Evolutionary conservation across 2,113 vertebrate genomes (phyloP), one percentile per base, ranked within the genome.

Genomic region (Phaethon lepturus): DNA sequence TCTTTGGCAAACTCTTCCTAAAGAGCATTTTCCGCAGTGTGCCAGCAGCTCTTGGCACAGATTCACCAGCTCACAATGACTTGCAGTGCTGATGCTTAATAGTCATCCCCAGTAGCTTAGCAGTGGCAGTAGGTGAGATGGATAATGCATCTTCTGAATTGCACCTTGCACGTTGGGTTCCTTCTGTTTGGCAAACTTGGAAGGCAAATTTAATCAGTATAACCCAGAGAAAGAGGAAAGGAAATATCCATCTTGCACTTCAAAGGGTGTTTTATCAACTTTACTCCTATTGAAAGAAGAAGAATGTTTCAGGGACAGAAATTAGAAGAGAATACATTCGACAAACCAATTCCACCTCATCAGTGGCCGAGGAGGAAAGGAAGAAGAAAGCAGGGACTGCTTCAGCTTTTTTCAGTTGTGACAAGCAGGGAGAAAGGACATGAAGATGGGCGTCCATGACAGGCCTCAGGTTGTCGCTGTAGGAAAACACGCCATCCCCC

Each of bases 11-110:
- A 95, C 64, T 86, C 86, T 88, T 94, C 85, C 69, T 78, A 35
- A 91, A 85, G 86, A 97, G 90, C 62, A 22, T 94, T 91, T 89
- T 93, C 86, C 94, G 90, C 64, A 73, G 68, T 23, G 58, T 93
- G 86, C 67, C 73, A 95, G 93, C 67, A 93, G 71, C 56, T 96
- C 80, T 86, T 97, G 97, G 97, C 96, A 92, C 55, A 31, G 88
- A 52, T 44, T 74, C 10, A 24, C 58, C 75, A 29, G 75, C 86
- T 96, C 83, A 63, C 55, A 77, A 81, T 96, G 93, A 97, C 96
- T 96, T 97, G 96, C 96, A 97, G 91, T n/a, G 86, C 10, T 6
- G 77, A 83, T 96, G 94, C 91, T 98, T 98, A 96, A 94, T 80
- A 96, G 97, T 97, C 96, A 94, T 85, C 25, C 68, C 86, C 94